Evolutionary conservation across 1,140 invertebrate species (phyloP), one percentile per base, ranked within the genome.

Genomic region (Drosophila triauraria): DNA sequence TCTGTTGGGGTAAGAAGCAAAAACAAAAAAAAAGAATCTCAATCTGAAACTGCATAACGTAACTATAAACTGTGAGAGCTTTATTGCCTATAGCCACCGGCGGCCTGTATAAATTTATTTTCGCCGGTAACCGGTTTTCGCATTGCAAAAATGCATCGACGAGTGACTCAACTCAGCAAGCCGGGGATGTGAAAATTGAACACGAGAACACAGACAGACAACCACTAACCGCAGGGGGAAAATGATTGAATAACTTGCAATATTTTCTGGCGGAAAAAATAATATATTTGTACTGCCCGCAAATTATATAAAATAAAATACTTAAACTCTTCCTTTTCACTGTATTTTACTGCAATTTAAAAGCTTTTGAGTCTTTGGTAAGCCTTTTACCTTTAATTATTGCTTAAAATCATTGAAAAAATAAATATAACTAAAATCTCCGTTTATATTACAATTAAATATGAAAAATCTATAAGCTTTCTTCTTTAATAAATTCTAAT

Each of bases 41-140:
- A 61, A 70, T 51, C 25, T 27, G 27, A 61, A 78, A 78, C 57
- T 78, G 75, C 75, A 78, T 78, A 71, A 77, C 75, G 78, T 78
- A 71, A 77, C 75, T 60, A 77, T 69, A 77, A 78, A 69, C 67
- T 59, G 53, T 50, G 58, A 40, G 58, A 42, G 50, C 69, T 71
- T 58, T 43, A 58, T 42, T 17, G 71, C 42, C 44, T 60, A 68
- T 25, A 53, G 51, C 38, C 30, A 20, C 35, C 35, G 53, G 12
- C 32, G 32, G 12, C 44, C 40, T 17, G 65, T 51, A 56, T 75
- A 47, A 44, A 63, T 47, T 77, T 81, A 53, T 75, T 62, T 71
- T 80, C 75, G 82, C 86, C 86, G 86, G 82, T 87, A 90, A 90
- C 86, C 86, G 82, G 86, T 91, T 91, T 91, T 51, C 57, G 62